Conservation (phyloP, 2,888 invertebrate species). For the Cryptosula pallasiana region DNA sequence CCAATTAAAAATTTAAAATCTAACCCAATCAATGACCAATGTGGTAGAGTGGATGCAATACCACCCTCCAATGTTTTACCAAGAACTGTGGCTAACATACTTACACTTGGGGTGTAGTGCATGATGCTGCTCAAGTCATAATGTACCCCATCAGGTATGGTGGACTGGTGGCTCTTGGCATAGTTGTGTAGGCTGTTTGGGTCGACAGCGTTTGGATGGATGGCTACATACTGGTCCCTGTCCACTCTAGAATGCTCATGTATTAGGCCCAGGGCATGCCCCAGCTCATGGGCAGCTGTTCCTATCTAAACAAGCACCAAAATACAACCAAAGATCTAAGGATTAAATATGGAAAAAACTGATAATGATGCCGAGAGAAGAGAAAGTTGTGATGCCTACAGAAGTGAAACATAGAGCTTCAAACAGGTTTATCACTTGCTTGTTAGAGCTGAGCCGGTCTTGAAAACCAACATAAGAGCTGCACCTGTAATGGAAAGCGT, state of each 20-base stretch:
- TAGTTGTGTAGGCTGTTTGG: constrained; percentile 16
- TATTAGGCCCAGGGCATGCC: constrained; percentile 2
- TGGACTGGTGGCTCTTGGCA: constrained; percentile 4
- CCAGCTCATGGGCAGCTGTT: constrained; percentile 3
- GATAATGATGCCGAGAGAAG: neutral
- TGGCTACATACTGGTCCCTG: neutral
- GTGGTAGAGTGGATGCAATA: too few species aligned
- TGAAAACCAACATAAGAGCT: constrained; percentile 8
- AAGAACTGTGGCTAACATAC: neutral
- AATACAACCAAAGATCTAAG: too few species aligned
- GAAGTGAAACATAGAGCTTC: neutral
- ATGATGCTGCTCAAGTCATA: constrained; percentile 11
- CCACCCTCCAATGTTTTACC: too few species aligned
- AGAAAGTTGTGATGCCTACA: neutral
- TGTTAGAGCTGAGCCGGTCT: neutral
- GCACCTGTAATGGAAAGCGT: neutral
- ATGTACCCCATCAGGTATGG: neutral
- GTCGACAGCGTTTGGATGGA: constrained; percentile 1
- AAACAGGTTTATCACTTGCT: neutral
- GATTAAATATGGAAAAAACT: neutral
- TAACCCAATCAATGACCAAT: too few species aligned
- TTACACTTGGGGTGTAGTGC: constrained; percentile 13
- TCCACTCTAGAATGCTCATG: constrained; percentile 7
- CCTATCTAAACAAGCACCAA: too few species aligned
- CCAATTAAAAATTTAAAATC: too few species aligned